Percentiles rank a stretch among this genome's conserved stretches.
Conservation (phyloP, 53 echinoderm and acorn worm species). For the Patiria pectinifera region DNA sequence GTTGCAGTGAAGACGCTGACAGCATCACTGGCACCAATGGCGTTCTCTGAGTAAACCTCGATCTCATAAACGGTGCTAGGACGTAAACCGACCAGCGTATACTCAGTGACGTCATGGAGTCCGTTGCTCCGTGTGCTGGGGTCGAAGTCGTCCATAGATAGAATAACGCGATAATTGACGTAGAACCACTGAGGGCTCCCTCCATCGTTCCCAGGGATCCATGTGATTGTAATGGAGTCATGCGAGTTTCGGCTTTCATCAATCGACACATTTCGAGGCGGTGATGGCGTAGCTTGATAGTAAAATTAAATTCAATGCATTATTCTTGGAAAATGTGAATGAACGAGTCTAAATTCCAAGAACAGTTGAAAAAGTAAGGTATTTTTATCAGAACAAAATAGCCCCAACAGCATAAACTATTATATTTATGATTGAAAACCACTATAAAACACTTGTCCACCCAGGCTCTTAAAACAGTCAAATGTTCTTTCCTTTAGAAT, state of each 20-base stretch:
- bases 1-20: not conserved
- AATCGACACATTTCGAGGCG: slow-evolving; percentile 1
- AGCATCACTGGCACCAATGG: not conserved
- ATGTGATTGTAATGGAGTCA: not conserved
- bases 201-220: slow-evolving; percentile 48
- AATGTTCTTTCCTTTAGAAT: no score
- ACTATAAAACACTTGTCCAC: no score
- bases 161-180: slow-evolving; percentile 25
- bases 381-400: no score
- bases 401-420: no score
- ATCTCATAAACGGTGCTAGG: slow-evolving; percentile 25
- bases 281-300: not conserved
- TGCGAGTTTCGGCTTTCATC: not conserved
- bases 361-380: no score
- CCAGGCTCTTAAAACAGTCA: no score
- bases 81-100: slow-evolving; percentile 1
- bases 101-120: slow-evolving; percentile 1
- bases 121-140: not conserved
- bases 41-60: slow-evolving; percentile 31
- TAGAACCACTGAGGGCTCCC: no score
- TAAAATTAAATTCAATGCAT: no score
- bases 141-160: not conserved
- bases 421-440: no score
- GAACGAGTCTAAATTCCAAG: no score
- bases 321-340: no score